Base-by-base conservation (phyloP, 2,797 vertebrate genomes). In the Chaetodon trifasciatus region DNA sequence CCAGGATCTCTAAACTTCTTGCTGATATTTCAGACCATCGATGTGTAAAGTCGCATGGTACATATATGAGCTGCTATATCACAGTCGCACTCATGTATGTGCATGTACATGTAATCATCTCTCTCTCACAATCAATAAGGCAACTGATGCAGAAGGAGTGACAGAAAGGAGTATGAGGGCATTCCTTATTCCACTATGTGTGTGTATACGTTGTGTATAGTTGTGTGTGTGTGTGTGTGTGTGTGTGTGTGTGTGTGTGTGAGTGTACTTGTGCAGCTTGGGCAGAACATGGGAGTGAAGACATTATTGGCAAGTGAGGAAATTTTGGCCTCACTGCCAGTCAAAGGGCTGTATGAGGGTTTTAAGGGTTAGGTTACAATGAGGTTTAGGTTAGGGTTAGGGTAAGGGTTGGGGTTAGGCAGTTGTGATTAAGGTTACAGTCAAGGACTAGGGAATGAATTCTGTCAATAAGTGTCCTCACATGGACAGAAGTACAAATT, bases 131-230 rank as follows among this genome's bases (percentile, higher is more conserved):
- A 78, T 90, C 85, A 86, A 89, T 88, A 77, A 61, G 50, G 76
- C 72, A 87, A 84, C 74, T 82, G 65, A 81, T 78, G 81, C 80
- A 88, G 81, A 78, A 76, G 55, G 76, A 63, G 78, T 53, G 74
- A 15, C 66, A 68, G 40, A 35, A 63, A 77, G 42, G 58, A 74
- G 64, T 47, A 65, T 28, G 40, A 49, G 24, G n/a, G 11, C 12
- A 40, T 57, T 39, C 61, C 74, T 82, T 82, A 83, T 76, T 83
- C 70, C 6, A 23, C 37, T n/a, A 2, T 23, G 3, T 7, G 63
- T 21, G 35, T 58, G 60, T 16, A 44, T 44, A 44, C 9, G 8
- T 39, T 73, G 13, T 69, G 10, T 72, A 55, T 78, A 47, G 73
- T 56, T 58, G 67, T 50, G 60, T 35, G 35, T 21, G 58, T 52